Percentiles rank a stretch among this genome's conserved stretches.
Conservation (phyloP, 2,113 vertebrate species). For the Callocephalon fimbriatum region DNA sequence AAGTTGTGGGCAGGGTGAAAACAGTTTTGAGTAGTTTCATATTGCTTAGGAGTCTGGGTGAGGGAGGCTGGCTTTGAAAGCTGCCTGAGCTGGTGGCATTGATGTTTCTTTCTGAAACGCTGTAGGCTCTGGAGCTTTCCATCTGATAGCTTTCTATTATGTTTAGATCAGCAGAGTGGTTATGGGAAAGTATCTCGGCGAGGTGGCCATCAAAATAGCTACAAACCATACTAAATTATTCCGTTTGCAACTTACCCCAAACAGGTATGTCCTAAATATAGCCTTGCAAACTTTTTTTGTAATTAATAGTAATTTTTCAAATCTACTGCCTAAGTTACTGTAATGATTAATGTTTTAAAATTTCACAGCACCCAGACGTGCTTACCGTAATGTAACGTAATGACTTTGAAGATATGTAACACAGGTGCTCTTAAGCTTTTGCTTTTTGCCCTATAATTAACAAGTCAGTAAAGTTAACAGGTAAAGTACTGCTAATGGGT, state of each 20-base stretch:
- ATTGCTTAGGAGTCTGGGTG: neutral
- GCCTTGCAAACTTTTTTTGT: conserved; percentile 52
- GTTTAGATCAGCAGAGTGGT: conserved; percentile 94
- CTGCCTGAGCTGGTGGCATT: neutral
- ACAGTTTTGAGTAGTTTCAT: neutral
- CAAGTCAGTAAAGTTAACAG: conserved; percentile 99
- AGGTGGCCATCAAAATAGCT: conserved; percentile 98
- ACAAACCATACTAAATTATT: conserved; percentile 98
- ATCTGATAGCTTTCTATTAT: conserved; percentile 9
- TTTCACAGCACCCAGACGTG: conserved; percentile 98
- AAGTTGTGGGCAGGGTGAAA: neutral
- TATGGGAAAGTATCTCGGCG: conserved; percentile 97
- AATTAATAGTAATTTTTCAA: conserved; percentile 83
- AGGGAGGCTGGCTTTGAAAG: neutral
- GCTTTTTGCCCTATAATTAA: conserved; percentile 92
- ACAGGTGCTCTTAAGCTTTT: conserved; percentile 86
- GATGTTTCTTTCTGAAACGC: neutral
- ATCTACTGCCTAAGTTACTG: conserved; percentile 81
- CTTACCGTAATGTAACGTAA: conserved; percentile 96
- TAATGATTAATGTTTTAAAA: conserved; percentile 85
- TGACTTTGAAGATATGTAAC: conserved; percentile 90
- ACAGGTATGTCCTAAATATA: conserved; percentile 86
- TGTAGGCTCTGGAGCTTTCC: neutral
- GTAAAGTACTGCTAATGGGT: conserved; percentile 99
- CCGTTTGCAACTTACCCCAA: conserved; percentile 81